These are phyloP conservation scores for Trachops cirrhosus DNA, from an alignment of 2,797 vertebrate species.

Conservation along the genomic window DNA sequence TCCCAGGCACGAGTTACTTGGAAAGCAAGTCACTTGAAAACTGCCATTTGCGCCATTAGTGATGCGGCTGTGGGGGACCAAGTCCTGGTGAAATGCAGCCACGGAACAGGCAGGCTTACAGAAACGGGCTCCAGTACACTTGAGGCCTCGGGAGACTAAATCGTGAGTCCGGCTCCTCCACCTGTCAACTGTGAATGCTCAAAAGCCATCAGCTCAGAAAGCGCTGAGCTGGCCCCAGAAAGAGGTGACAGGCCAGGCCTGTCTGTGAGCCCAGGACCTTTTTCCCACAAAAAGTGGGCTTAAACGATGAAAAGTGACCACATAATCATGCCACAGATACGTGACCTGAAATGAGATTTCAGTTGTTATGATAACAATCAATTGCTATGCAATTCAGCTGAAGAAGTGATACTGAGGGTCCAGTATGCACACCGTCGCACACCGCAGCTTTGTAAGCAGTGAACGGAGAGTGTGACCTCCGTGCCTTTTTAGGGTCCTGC, in stretches of 20 bases:
- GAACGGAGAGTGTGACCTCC: not conserved
- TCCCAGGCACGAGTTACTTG: not conserved
- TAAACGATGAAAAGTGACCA: not conserved
- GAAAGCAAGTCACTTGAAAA: not conserved
- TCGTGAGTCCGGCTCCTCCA: not conserved
- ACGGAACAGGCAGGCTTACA: not conserved
- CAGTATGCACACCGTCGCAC: not conserved
- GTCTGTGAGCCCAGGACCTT: not conserved
- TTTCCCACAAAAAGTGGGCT: not conserved
- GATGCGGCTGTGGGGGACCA: not conserved
- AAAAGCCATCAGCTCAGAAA: not conserved
- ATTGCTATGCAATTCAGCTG: not conserved
- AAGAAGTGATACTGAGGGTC: not conserved
- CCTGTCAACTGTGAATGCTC: not conserved
- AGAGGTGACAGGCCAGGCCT: not conserved
- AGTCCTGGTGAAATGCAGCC: not conserved
- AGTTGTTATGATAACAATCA: not conserved
- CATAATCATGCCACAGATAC: not conserved
- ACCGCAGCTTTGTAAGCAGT: not conserved
- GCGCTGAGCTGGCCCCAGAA: not conserved
- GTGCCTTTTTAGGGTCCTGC: not conserved
- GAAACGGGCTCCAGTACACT: not conserved
- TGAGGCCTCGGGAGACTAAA: not conserved
- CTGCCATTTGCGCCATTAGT: not conserved
- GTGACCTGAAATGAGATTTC: not conserved